Conservation (phyloP, 2,888 invertebrate species). For the Cecidostiba fungosa region DNA sequence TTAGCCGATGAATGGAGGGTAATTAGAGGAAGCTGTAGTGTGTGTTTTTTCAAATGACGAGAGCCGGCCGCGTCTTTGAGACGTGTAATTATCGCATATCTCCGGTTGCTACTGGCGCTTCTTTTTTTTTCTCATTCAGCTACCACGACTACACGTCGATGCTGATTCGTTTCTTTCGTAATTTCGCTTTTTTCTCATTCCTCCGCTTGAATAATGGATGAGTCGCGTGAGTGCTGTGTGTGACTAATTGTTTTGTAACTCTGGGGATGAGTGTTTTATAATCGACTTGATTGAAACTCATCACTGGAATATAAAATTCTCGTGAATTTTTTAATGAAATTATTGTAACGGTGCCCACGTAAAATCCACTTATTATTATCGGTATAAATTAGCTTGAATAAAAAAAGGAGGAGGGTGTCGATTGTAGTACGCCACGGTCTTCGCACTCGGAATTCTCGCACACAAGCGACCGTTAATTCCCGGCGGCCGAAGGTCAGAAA, state of each 20-base stretch:
- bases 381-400: background rate
- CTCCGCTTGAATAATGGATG: background rate
- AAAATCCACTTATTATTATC: background rate
- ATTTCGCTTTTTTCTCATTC: background rate
- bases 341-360: too few relatives aligned
- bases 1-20: slow-evolving; percentile 3
- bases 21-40: slow-evolving; percentile 8
- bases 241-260: slow-evolving; percentile 19
- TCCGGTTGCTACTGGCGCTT: background rate
- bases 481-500: background rate
- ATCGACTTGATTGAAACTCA: slow-evolving; percentile 14
- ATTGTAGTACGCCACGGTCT: background rate
- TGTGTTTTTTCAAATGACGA: background rate
- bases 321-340: background rate
- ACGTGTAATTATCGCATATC: background rate
- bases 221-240: background rate
- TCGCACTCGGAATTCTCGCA: background rate
- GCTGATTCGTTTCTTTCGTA: background rate
- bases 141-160: background rate
- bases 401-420: background rate
- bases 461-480: background rate
- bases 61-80: background rate
- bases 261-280: background rate
- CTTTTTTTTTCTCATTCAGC: background rate
- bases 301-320: too few relatives aligned